Base-by-base conservation (phyloP, 1,140 invertebrate genomes). In the Drosophila ambigua region DNA sequence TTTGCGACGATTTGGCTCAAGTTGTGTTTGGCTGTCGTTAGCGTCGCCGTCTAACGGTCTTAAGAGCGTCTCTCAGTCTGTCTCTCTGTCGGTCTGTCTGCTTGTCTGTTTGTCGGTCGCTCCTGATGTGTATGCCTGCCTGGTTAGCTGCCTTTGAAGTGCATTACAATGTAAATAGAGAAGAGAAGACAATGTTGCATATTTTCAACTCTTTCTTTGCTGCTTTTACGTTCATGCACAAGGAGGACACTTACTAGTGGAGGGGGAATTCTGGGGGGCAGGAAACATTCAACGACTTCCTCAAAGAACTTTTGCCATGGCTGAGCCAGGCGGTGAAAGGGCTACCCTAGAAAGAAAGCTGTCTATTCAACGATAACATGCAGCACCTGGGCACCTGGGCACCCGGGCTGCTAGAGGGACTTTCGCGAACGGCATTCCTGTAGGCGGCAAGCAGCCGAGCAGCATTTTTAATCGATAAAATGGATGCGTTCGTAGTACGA, bases 91-190 rank as follows among this genome's bases (percentile, higher is more conserved):
- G 23, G 26, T 52, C 20, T 1, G 20, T 20, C 20, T 20, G 1
- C 2, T 1, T 20, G 59, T 41, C 41, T 39, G 31, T 41, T 9
- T 63, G 51, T 9, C 20, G 24, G 45, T 59, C 31, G 23, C 23
- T 24, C 23, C 23, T 4, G 23, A 9, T 31, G 8, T 48, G 55
- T 79, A n/a, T 41, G 23, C 20, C 28, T 35, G 51, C 73, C 73
- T 76, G 64, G 48, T 82, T 78, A 83, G 71, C 58, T 82, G 79
- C 69, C 75, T 79, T 83, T 83, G 75, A 83, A 83, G 79, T 83
- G 79, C 79, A 83, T 83, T 83, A 83, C 79, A 83, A 83, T 83
- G 79, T 83, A 83, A 83, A 83, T 79, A 79, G 59, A 74, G 68
- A 59, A 73, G 80, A 81, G 68, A 59, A 73, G 80, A 81, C 68